phyloP scores from a whole-genome alignment of 2,797 vertebrate species.

The Adrianichthys oophorus region DNA sequence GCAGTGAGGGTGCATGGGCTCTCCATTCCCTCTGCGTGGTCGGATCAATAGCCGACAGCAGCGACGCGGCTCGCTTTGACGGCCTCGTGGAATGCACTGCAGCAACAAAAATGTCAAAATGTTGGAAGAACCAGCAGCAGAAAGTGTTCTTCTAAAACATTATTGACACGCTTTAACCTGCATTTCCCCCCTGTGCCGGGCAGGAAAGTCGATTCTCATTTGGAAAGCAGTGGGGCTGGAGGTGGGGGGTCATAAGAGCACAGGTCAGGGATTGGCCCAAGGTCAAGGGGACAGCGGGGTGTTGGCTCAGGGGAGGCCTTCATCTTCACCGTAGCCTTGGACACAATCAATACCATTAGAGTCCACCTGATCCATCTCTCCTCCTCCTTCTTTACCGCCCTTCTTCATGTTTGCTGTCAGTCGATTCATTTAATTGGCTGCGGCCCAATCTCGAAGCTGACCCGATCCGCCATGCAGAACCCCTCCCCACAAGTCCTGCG shows the following conservation, averaged over 20 bases:
- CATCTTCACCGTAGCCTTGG: slow-evolving; percentile 84
- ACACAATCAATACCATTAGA: slow-evolving; percentile 89
- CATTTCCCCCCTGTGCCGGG: slow-evolving; percentile 80
- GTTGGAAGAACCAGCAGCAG: slow-evolving; percentile 81
- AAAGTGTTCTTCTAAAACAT: slow-evolving; percentile 94
- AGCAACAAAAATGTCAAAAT: slow-evolving; percentile 88
- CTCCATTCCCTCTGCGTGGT: slow-evolving; percentile 59
- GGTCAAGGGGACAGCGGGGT: slow-evolving; percentile 89
- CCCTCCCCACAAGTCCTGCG: slow-evolving; percentile 28
- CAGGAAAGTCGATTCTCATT: slow-evolving; percentile 89
- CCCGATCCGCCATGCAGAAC: slow-evolving; percentile 37
- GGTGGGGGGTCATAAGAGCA: slow-evolving; percentile 49
- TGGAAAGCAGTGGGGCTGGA: slow-evolving; percentile 65
- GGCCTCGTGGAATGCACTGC: slow-evolving; percentile 80
- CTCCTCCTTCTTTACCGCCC: slow-evolving; percentile 41
- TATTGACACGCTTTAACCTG: slow-evolving; percentile 97
- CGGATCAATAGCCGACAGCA: slow-evolving; percentile 88
- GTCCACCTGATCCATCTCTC: slow-evolving; percentile 78
- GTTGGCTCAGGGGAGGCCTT: slow-evolving; percentile 78
- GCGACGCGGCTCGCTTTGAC: slow-evolving; percentile 82
- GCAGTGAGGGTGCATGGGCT: slow-evolving; percentile 51
- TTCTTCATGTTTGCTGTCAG: slow-evolving; percentile 51
- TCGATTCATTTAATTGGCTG: slow-evolving; percentile 64
- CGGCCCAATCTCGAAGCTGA: slow-evolving; percentile 73
- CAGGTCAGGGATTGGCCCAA: slow-evolving; percentile 80